Percentiles rank a stretch among this genome's conserved stretches.
These are phyloP conservation scores for Cacoxenus indagator DNA, from an alignment of 2,888 invertebrate species.

Conservation along the genomic window DNA sequence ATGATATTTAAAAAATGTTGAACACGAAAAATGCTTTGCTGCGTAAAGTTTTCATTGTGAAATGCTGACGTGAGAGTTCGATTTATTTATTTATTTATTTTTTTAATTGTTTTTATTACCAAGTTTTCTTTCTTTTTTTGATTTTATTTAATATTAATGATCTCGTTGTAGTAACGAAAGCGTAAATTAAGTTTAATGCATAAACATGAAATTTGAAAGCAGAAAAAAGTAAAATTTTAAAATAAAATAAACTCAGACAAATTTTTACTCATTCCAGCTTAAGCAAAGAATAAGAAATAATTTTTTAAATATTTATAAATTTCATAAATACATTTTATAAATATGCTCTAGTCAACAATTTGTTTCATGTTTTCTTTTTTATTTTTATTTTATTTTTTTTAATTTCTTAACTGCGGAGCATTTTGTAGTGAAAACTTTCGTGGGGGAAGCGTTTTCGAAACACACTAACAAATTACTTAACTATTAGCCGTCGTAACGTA, in stretches of 20 bases:
- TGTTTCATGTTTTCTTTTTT: not conserved
- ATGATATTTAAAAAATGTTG: not conserved
- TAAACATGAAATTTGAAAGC: slow-evolving; percentile 1
- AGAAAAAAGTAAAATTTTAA: not conserved
- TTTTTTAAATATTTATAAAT: not conserved
- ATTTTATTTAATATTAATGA: not conserved
- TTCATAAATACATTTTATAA: not conserved
- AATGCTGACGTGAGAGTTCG: not conserved
- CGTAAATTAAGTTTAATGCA: not conserved
- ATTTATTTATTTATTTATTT: not conserved
- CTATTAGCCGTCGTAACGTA: not conserved
- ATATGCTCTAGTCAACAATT: not conserved
- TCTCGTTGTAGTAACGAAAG: slow-evolving; percentile 8
- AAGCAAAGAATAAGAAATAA: no score
- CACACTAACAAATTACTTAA: not conserved
- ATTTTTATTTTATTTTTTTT: not conserved
- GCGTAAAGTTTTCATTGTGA: slow-evolving; percentile 2
- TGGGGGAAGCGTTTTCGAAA: not conserved
- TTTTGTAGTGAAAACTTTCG: not conserved
- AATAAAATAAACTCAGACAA: not conserved
- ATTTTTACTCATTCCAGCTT: no score
- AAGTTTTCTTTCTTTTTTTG: not conserved
- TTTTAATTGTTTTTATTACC: not conserved
- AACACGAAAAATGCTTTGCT: not conserved
- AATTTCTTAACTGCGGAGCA: not conserved